Conservation (phyloP, 1,140 invertebrate species). For the Zaprionus davidi region DNA sequence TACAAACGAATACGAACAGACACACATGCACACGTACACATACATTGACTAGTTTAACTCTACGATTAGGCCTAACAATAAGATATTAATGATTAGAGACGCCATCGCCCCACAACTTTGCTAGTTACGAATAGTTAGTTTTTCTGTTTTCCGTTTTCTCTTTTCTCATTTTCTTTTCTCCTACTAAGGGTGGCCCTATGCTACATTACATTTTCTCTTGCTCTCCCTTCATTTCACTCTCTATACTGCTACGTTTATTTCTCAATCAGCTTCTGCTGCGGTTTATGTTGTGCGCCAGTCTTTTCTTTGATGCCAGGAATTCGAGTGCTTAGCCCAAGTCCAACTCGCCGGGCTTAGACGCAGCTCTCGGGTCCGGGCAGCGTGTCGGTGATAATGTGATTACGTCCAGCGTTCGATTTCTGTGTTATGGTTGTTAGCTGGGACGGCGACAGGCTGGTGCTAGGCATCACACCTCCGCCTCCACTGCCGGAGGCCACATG, state of each 20-base stretch:
- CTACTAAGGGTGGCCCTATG: slow-evolving; percentile 7
- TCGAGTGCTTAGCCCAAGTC: slow-evolving; percentile 18
- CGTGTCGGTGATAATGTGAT: slow-evolving; percentile 89
- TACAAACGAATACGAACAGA: slow-evolving; percentile 69
- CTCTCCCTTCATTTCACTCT: slow-evolving; percentile 26
- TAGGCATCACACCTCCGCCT: slow-evolving; percentile 56
- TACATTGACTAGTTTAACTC: slow-evolving; percentile 65
- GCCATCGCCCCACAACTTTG: slow-evolving; percentile 27
- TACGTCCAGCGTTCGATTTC: slow-evolving; percentile 83
- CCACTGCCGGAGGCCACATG: slow-evolving; percentile 17
- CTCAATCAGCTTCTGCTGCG: slow-evolving; percentile 11
- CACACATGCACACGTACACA: slow-evolving; percentile 60
- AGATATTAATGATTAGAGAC: slow-evolving; percentile 42
- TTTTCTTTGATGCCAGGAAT: slow-evolving; percentile 74
- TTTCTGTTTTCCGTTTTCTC: neutral
- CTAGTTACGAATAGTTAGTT: slow-evolving; percentile 45
- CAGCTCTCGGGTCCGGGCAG: slow-evolving; percentile 91
- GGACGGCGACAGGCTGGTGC: slow-evolving; percentile 61
- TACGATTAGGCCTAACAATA: slow-evolving; percentile 46
- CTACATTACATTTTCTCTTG: neutral
- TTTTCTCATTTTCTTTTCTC: slow-evolving; percentile 4
- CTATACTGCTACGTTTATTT: slow-evolving; percentile 12
- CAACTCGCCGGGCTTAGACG: slow-evolving; percentile 85
- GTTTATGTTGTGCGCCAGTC: slow-evolving; percentile 76
- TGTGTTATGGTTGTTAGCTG: slow-evolving; percentile 76